Base-by-base conservation (phyloP, 2,113 vertebrate species). In the Rhodinocichla rosea region DNA sequence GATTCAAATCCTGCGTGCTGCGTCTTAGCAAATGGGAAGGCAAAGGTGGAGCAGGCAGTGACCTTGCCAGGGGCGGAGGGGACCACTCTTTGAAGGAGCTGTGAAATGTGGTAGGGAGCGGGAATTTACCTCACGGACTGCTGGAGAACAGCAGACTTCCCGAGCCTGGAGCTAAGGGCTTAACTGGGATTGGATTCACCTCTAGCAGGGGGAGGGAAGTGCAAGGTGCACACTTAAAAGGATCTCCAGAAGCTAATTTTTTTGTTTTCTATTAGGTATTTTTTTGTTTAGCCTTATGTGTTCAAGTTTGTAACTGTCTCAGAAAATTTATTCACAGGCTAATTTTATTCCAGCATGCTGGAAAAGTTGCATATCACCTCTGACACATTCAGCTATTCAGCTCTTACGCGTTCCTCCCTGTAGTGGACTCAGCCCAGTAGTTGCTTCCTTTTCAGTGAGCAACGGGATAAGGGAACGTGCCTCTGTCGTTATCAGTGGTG, bases 371-470 rank as follows among this genome's bases (percentile, higher is more conserved):
- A 9, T 60, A 16, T 96, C 39, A 2, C 74, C 37, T 22, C 84
- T 44, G 82, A 89, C 92, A 95, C 86, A 44, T 92, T 89, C 92
- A 62, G 83, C 82, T 93, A 33, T 84, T 92, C 94, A 71, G 87
- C 75, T 94, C 71, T 92, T 33, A 21, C 37, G 4, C 0, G 5
- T 95, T 94, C 68, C 71, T 85, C 71, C 45, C 45, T 77, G 57
- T 52, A 42, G 49, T 3, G 39, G 42, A 55, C n/a, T 82, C 83
- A 30, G 20, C 53, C 56, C 37, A 35, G 33, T 9, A 35, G 50
- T 28, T 89, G 64, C 87, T 90, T 89, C 62, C 56, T 80, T 95
- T 71, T 79, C 90, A 49, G 60, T 59, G 52, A 69, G 79, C 59
- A 75, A 35, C 21, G 84, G 82, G 84, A 83, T 27, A 45, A 59